Percentiles rank a stretch among this genome's conserved stretches.
These are phyloP conservation scores for Ptychochromis oligacanthus DNA, from an alignment of 2,113 vertebrate genomes.

Conservation along the genomic window DNA sequence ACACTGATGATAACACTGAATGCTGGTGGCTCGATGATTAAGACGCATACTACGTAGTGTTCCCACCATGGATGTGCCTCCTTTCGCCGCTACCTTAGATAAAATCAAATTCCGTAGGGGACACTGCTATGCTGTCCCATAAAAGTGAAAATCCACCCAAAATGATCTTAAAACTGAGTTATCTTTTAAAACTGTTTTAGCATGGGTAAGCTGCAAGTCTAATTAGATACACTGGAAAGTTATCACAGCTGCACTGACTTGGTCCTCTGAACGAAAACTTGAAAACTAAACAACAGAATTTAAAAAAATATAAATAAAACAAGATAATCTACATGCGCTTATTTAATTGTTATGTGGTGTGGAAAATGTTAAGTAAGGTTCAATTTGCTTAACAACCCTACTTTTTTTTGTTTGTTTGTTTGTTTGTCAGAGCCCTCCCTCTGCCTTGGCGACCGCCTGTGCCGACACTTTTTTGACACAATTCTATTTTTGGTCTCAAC, in stretches of 20 bases:
- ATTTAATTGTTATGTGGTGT: not conserved
- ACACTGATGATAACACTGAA: not conserved
- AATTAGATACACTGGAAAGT: not conserved
- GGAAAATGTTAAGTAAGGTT: slow-evolving; percentile 5
- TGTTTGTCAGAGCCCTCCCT: not conserved
- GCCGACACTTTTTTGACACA: not conserved
- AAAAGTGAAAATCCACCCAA: not conserved
- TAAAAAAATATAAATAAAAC: not conserved
- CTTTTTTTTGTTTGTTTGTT: not conserved
- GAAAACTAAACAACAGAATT: not conserved
- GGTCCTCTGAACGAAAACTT: not conserved
- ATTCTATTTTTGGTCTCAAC: not conserved
- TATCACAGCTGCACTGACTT: not conserved
- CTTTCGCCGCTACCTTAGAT: not conserved
- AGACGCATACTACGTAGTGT: not conserved
- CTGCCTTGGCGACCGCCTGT: not conserved
- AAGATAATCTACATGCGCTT: not conserved
- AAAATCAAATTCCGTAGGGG: not conserved
- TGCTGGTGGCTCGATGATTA: not conserved
- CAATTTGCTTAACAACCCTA: not conserved
- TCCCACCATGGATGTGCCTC: not conserved
- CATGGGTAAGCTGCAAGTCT: not conserved
- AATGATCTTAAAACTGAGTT: not conserved
- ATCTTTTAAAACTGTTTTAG: not conserved
- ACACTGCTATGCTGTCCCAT: not conserved